phyloP scores from a whole-genome alignment of 64 coral and sea anemone species.

The Hydrozoanthus tunicans region DNA sequence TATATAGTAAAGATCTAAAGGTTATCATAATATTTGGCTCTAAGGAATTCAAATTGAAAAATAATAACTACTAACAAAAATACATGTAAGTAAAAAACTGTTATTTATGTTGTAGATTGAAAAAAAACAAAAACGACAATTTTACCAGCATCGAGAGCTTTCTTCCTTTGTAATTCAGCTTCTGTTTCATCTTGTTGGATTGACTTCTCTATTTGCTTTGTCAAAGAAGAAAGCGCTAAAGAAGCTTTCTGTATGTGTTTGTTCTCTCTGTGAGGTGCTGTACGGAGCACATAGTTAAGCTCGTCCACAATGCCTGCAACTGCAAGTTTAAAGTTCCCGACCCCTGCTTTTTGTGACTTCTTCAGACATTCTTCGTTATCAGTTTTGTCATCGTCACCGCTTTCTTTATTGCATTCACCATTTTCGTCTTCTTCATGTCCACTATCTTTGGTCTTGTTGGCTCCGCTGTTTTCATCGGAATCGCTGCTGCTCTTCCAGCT shows the following conservation, averaged over 20 bases:
- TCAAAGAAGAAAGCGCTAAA: not conserved
- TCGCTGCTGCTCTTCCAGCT: not conserved
- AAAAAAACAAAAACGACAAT: not conserved
- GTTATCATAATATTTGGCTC: too few relatives aligned
- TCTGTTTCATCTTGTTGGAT: not conserved
- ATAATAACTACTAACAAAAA: not conserved
- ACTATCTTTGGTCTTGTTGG: not conserved
- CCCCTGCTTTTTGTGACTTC: slow-evolving; percentile 14
- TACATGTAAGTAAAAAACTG: not conserved
- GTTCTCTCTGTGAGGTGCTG: not conserved
- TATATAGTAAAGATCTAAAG: too few relatives aligned
- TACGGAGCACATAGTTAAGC: not conserved
- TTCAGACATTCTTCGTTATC: slow-evolving; percentile 39
- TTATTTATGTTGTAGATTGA: not conserved
- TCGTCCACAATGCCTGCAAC: slow-evolving; percentile 40
- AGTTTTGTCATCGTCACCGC: not conserved
- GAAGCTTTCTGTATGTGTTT: not conserved
- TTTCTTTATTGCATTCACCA: not conserved
- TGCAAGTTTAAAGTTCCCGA: slow-evolving; percentile 27
- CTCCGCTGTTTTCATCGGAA: not conserved
- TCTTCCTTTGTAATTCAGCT: slow-evolving; percentile 6
- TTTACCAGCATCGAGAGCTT: not conserved
- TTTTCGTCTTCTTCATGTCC: not conserved
- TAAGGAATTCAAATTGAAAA: too few relatives aligned
- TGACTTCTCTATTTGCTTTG: slow-evolving; percentile 25